phyloP scores from a whole-genome alignment of 2,797 vertebrate species.

The Melanotaenia boesemani region DNA sequence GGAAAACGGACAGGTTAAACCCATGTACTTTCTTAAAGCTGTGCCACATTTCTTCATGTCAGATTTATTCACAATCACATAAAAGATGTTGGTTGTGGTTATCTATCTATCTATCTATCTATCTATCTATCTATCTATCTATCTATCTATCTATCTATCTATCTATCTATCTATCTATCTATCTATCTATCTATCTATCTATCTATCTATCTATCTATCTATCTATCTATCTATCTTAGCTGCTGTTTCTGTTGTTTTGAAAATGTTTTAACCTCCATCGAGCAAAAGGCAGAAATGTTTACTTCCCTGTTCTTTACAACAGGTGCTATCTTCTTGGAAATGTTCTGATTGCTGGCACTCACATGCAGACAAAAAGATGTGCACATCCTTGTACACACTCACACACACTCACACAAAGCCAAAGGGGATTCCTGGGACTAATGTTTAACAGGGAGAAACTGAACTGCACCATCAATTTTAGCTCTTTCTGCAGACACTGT shows the following conservation, averaged over 20 bases:
- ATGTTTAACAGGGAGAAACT: constrained; percentile 76
- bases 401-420: constrained; percentile 29
- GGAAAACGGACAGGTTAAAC: constrained; percentile 49
- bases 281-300: constrained; percentile 53
- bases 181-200: background rate
- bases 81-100: constrained; percentile 10
- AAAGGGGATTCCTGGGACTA: constrained; percentile 74
- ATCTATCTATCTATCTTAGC: background rate
- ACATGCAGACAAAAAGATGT: constrained; percentile 8
- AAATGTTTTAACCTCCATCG: constrained; percentile 6
- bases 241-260: constrained; percentile 10
- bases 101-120: too few species aligned
- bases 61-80: constrained; percentile 32
- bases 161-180: background rate
- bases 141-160: background rate
- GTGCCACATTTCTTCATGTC: constrained; percentile 18
- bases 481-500: constrained; percentile 63
- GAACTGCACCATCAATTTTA: constrained; percentile 67
- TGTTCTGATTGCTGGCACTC: constrained; percentile 44
- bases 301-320: constrained; percentile 52
- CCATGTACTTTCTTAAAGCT: constrained; percentile 27
- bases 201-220: background rate
- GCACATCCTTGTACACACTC: constrained; percentile 32
- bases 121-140: background rate
- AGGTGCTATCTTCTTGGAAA: constrained; percentile 69